Conservation (phyloP, 2,113 vertebrate genomes). For the Nannobrachium achirus region DNA sequence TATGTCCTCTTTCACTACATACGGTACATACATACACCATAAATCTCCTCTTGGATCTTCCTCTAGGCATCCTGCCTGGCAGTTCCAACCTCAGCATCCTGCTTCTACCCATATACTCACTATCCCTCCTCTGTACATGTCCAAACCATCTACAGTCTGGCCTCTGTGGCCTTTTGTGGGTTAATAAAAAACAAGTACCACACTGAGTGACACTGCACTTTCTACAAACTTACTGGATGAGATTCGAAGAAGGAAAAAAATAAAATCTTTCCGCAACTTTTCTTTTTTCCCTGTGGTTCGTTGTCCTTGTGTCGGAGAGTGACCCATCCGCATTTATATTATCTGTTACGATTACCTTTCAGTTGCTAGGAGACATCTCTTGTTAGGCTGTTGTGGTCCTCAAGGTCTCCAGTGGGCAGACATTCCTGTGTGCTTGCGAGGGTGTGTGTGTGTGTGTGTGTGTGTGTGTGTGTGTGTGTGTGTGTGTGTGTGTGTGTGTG, state of each 20-base stretch:
- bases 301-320: slow-evolving; percentile 34
- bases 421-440: slow-evolving; percentile 28
- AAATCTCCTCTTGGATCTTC: too few relatives aligned
- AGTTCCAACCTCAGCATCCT: too few relatives aligned
- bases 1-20: too few relatives aligned
- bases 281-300: neutral
- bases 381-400: slow-evolving; percentile 42
- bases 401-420: slow-evolving; percentile 60
- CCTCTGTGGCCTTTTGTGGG: too few relatives aligned
- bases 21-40: too few relatives aligned
- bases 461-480: slow-evolving; percentile 5
- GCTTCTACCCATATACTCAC: too few relatives aligned
- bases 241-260: slow-evolving; percentile 10
- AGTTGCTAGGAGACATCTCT: slow-evolving; percentile 69
- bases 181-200: too few relatives aligned
- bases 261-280: slow-evolving; percentile 10
- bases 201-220: too few relatives aligned
- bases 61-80: too few relatives aligned
- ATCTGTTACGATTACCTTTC: slow-evolving; percentile 55
- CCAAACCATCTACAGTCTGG: too few relatives aligned
- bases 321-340: slow-evolving; percentile 52
- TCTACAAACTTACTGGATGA: too few relatives aligned
- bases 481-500: slow-evolving; percentile 1
- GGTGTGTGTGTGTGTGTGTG: slow-evolving; percentile 14
- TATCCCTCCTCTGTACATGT: too few relatives aligned